Percentiles rank a stretch among this genome's conserved stretches.
Conservation (phyloP, 2,113 vertebrate genomes). For the Acanthisitta chloris region DNA sequence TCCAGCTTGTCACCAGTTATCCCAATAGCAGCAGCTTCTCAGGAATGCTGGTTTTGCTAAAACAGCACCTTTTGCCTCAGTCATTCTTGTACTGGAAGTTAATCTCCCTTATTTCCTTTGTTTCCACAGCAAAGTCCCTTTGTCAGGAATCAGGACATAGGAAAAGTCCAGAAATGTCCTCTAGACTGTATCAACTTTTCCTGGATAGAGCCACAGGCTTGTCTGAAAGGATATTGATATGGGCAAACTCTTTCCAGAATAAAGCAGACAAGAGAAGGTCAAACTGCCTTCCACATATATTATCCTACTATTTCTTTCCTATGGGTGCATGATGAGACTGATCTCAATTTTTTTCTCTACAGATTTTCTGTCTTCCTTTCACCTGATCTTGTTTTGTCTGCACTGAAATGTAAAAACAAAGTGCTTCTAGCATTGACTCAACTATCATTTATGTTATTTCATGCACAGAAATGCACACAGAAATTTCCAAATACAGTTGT, state of each 20-base stretch:
- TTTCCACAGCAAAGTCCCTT: neutral
- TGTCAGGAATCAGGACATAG: neutral
- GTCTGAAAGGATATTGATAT: neutral
- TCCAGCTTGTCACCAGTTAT: neutral
- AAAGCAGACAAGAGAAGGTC: neutral
- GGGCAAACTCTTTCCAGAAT: neutral
- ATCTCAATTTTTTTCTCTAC: neutral
- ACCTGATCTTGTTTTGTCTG: neutral
- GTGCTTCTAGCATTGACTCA: conserved; percentile 1
- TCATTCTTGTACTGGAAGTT: neutral
- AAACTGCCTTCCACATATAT: neutral
- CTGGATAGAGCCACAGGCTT: neutral
- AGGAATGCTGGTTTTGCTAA: neutral
- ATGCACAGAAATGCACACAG: neutral
- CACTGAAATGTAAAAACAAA: conserved; percentile 19
- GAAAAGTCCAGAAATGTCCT: neutral
- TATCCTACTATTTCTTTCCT: neutral
- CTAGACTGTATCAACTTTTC: neutral
- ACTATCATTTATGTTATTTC: conserved; percentile 24
- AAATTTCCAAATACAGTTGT: neutral
- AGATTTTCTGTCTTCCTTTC: neutral
- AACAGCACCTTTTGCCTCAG: neutral
- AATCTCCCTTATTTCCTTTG: neutral
- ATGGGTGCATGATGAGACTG: neutral
- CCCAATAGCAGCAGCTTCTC: neutral